phyloP scores from a whole-genome alignment of 2,888 invertebrate genomes.

The Carpatolechia fugitivella region DNA sequence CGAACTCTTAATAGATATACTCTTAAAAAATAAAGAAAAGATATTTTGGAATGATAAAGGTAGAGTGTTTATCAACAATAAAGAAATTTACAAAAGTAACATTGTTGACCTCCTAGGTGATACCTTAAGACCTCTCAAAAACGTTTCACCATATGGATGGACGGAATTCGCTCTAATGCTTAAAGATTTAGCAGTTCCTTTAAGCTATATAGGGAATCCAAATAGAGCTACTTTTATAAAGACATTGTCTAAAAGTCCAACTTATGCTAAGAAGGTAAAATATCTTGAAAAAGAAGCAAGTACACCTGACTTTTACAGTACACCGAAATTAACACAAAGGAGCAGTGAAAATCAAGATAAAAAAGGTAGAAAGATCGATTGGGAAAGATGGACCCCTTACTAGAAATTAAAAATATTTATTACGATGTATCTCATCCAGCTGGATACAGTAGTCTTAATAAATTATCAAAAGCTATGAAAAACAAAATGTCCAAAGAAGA shows the following conservation, averaged over 20 bases:
- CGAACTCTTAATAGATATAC: slow-evolving; percentile 21
- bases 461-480: slow-evolving; percentile 26
- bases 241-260: background rate
- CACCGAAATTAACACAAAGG: too few species aligned
- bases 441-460: slow-evolving; percentile 23
- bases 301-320: too few species aligned
- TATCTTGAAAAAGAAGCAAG: too few species aligned
- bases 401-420: slow-evolving; percentile 25
- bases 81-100: slow-evolving; percentile 28
- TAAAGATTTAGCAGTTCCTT: background rate
- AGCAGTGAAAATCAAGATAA: background rate
- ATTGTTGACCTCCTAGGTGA: slow-evolving; percentile 32
- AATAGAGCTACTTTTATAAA: slow-evolving; percentile 15
- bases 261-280: background rate
- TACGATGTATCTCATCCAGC: slow-evolving; percentile 25
- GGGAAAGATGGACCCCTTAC: slow-evolving; percentile 33
- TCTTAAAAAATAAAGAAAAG: slow-evolving; percentile 18
- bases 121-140: background rate
- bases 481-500: slow-evolving; percentile 8
- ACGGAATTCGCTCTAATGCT: background rate
- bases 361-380: slow-evolving; percentile 28
- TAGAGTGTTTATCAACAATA: slow-evolving; percentile 25
- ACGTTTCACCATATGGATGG: background rate
- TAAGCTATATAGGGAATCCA: slow-evolving; percentile 30
- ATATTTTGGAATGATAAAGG: slow-evolving; percentile 27